These are phyloP conservation scores for Calyptomena viridis DNA, from an alignment of 2,113 vertebrate species.

Conservation along the genomic window DNA sequence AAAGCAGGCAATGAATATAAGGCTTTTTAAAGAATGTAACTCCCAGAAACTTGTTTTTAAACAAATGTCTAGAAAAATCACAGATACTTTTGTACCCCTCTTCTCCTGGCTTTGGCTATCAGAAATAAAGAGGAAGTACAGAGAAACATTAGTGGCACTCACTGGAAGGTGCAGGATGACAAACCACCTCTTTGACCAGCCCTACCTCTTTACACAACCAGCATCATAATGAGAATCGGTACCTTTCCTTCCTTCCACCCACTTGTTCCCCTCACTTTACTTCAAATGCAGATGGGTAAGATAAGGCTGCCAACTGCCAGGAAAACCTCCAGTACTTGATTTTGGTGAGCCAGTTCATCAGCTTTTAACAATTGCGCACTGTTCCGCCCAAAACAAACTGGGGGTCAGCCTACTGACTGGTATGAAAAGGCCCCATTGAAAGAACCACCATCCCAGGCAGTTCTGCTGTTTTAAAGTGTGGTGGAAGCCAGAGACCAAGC, in stretches of 20 bases:
- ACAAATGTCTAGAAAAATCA: not conserved
- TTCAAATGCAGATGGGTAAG: not conserved
- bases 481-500: not conserved
- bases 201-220: not conserved
- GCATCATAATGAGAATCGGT: not conserved
- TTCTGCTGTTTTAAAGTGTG: not conserved
- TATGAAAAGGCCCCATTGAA: not conserved
- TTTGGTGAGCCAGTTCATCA: not conserved
- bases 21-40: not conserved
- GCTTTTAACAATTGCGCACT: not conserved
- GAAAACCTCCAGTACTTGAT: not conserved
- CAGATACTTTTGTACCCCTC: not conserved
- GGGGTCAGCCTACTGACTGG: not conserved
- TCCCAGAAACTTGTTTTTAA: not conserved
- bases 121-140: not conserved
- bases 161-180: not conserved
- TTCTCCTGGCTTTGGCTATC: not conserved
- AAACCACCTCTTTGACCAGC: not conserved
- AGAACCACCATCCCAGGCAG: not conserved
- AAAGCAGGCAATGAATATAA: not conserved
- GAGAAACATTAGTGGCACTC: not conserved
- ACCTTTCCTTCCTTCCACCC: not conserved
- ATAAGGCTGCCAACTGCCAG: not conserved
- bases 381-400: not conserved
- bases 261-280: not conserved